Conservation (phyloP, 1,140 invertebrate species). For the Macrotrachela quadricornifera region DNA sequence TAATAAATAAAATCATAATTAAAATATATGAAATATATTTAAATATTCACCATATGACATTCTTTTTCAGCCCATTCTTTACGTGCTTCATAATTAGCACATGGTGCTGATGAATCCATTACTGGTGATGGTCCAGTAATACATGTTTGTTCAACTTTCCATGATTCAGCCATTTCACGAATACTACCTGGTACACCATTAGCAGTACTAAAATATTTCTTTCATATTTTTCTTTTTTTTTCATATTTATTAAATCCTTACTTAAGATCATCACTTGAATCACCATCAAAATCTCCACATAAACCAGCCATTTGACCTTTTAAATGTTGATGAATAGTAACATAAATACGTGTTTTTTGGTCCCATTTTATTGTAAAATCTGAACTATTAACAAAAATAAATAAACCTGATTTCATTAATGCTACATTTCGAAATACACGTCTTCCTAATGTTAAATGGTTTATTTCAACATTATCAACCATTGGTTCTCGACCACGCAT, state of each 20-base stretch:
- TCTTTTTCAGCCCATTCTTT: slow-evolving; percentile 9
- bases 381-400: slow-evolving; percentile 52
- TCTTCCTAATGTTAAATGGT: slow-evolving; percentile 14
- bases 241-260: not conserved
- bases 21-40: not conserved
- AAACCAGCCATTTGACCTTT: slow-evolving; percentile 48
- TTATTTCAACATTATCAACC: slow-evolving; percentile 3
- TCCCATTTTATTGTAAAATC: slow-evolving; percentile 67
- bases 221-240: not conserved
- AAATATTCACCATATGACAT: not conserved
- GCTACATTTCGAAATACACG: slow-evolving; percentile 23
- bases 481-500: slow-evolving; percentile 15
- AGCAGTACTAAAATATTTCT: not conserved
- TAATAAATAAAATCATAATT: too few species aligned
- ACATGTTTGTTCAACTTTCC: slow-evolving; percentile 9
- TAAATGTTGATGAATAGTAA: not conserved
- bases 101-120: slow-evolving; percentile 4
- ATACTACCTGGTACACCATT: not conserved
- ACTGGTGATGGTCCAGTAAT: not conserved
- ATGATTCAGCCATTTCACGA: slow-evolving; percentile 7
- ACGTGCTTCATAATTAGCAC: not conserved
- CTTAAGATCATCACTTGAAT: slow-evolving; percentile 46
- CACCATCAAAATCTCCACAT: slow-evolving; percentile 70
- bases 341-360: slow-evolving; percentile 36
- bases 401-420: slow-evolving; percentile 43